These are phyloP conservation scores for Dexiosoma caninum DNA, from an alignment of 2,888 invertebrate genomes.

Conservation along the genomic window DNA sequence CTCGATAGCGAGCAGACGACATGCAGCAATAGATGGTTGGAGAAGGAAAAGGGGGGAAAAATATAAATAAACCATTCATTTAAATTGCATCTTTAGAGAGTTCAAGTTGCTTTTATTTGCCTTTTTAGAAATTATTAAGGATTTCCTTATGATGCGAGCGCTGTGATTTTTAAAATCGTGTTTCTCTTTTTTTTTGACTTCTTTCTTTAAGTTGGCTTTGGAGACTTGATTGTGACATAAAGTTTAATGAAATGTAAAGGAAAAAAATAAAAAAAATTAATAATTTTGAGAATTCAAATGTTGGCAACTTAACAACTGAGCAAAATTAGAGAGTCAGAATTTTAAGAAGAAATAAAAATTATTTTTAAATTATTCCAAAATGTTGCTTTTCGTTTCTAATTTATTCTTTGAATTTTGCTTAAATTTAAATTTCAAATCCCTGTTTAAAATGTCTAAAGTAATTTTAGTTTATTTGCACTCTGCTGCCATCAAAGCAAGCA, in stretches of 20 bases:
- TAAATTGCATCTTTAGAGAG: constrained; percentile 58
- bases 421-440: too few relatives aligned
- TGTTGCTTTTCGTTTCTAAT: too few relatives aligned
- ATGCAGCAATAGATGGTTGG: background rate
- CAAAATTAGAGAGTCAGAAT: too few relatives aligned
- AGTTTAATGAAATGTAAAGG: constrained; percentile 17
- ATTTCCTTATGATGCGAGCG: constrained; percentile 47
- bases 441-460: too few relatives aligned
- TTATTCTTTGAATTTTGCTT: too few relatives aligned
- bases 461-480: too few relatives aligned
- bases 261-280: background rate
- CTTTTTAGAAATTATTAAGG: constrained; percentile 44
- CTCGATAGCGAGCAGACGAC: background rate
- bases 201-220: constrained; percentile 4
- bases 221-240: constrained; percentile 20
- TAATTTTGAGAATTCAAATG: background rate
- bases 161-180: constrained; percentile 42
- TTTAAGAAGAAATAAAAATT: too few relatives aligned
- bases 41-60: background rate
- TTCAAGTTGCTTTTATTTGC: constrained; percentile 27
- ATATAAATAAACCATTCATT: constrained; percentile 13
- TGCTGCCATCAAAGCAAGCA: too few relatives aligned
- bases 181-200: background rate
- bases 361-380: too few relatives aligned
- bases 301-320: background rate